Evolutionary conservation across 2,888 invertebrate species (phyloP), one percentile per base, ranked within the genome.

Genomic region (Aplocera efformata): DNA sequence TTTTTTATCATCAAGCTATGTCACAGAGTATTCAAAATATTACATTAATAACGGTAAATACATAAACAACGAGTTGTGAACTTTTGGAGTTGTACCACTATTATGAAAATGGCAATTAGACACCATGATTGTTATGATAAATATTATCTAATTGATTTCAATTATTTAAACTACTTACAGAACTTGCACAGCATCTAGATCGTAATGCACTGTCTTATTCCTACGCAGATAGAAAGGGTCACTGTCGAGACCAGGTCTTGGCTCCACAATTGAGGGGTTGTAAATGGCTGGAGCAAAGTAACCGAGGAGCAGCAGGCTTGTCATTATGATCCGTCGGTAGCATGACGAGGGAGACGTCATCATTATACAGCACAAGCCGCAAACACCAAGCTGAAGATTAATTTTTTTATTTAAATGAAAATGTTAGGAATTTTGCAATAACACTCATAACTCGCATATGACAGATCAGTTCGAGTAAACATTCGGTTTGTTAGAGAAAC

Each of bases 271-370:
- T 20, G 67, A 69, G 1, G 80, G 79, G 46, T 71, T 56, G 44
- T 73, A 53, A 8, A 60, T 37, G n/a, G 74, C 70, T 1, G 85
- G 79, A 29, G 74, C 20, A 22, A 72, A 65, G 60, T 81, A 79
- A 40, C 67, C 67, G 0, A 55, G 55, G 11, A 76, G 75, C 36
- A 83, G 51, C 41, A 61, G 32, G n/a, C 52, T 40, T 50, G 83
- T 61, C 46, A 82, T 48, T 32, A 45, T 48, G 17, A 66, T 63
- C 32, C 88, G 79, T 41, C 85, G 79, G 37, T 63, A 60, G 21
- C 66, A 57, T 6, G 74, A 74, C 9, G 79, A 62, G 10, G 85
- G 84, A 1, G 78, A 70, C 54, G 83, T 75, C 79, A 82, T 82
- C 46, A 88, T 54, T 24, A 76, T 77, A 21, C 79, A 79, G 51